Evolutionary conservation across 2,797 vertebrate species (phyloP).

Genomic region (Centroberyx gerrardi): DNA sequence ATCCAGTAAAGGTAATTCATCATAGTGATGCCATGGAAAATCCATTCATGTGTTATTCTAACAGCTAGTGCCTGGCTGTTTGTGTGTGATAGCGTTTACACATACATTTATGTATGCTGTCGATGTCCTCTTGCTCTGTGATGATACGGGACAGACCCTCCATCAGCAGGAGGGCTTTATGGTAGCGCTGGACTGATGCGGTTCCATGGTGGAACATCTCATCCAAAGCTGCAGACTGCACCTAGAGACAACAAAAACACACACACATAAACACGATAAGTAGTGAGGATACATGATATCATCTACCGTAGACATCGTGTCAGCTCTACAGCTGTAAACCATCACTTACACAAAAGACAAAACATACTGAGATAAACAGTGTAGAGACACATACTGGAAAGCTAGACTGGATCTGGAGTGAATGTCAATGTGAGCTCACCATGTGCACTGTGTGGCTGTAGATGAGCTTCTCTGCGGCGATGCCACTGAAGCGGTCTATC

Average conservation of each 20-base stretch:
- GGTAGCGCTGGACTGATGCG: slow-evolving; percentile 92
- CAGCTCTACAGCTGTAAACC: no score
- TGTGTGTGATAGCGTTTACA: slow-evolving; percentile 27
- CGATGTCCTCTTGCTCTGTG: slow-evolving; percentile 90
- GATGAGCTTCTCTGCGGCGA: slow-evolving; percentile 95
- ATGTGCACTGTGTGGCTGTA: slow-evolving; percentile 94
- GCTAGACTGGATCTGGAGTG: not conserved
- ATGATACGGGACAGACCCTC: slow-evolving; percentile 94
- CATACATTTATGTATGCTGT: slow-evolving; percentile 94
- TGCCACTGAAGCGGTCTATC: slow-evolving; percentile 94
- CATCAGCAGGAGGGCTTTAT: slow-evolving; percentile 95
- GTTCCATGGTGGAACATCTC: slow-evolving; percentile 96
- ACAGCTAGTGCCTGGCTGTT: not conserved
- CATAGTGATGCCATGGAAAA: not conserved
- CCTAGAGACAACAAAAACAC: slow-evolving; percentile 78
- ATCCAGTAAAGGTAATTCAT: not conserved
- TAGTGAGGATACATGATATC: not conserved
- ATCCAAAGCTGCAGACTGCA: slow-evolving; percentile 95
- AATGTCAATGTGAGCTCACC: slow-evolving; percentile 79
- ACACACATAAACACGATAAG: not conserved
- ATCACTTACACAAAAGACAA: no score
- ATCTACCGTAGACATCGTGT: not conserved
- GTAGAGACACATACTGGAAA: not conserved
- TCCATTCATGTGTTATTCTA: not conserved
- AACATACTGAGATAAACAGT: not conserved